Conservation (phyloP, 2,797 vertebrate genomes). For the Triplophysa yarkandensis region DNA sequence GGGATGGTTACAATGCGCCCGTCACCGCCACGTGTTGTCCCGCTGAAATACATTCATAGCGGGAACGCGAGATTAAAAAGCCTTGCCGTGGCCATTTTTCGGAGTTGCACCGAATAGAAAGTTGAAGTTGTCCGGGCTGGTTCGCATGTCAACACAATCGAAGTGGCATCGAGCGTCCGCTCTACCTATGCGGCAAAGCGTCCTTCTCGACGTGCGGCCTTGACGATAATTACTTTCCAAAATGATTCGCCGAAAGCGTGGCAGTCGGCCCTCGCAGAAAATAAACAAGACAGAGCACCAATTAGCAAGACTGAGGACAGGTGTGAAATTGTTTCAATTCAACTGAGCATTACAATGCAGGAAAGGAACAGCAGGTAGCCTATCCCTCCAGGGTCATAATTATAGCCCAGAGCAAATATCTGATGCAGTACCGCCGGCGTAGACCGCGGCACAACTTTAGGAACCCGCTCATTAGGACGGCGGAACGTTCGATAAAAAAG, state of each 20-base stretch:
- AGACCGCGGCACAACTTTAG: conserved; percentile 39
- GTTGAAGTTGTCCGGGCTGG: neutral
- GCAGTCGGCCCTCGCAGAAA: conserved; percentile 45
- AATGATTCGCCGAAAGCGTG: conserved; percentile 44
- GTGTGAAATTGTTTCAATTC: conserved; percentile 49
- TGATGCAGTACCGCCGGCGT: conserved; percentile 42
- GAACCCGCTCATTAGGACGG: conserved; percentile 46
- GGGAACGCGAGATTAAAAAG: conserved; percentile 40
- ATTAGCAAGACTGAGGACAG: conserved; percentile 48
- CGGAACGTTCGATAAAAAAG: conserved; percentile 36
- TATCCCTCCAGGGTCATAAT: conserved; percentile 47
- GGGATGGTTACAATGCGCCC: conserved; percentile 40
- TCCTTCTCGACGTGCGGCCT: conserved; percentile 27
- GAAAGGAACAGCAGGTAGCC: conserved; percentile 44
- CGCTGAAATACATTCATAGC: conserved; percentile 47
- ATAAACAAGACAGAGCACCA: conserved; percentile 47
- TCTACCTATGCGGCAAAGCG: neutral
- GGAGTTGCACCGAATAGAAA: conserved; percentile 2
- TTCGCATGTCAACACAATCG: conserved; percentile 8
- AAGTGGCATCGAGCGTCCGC: conserved; percentile 6
- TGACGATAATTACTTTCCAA: conserved; percentile 47
- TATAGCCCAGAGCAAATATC: conserved; percentile 49
- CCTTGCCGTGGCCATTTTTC: neutral
- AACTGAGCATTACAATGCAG: conserved; percentile 46
- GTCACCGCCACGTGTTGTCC: conserved; percentile 31